Conservation (phyloP, 2,113 vertebrate species). For the Oncorhynchus masou region DNA sequence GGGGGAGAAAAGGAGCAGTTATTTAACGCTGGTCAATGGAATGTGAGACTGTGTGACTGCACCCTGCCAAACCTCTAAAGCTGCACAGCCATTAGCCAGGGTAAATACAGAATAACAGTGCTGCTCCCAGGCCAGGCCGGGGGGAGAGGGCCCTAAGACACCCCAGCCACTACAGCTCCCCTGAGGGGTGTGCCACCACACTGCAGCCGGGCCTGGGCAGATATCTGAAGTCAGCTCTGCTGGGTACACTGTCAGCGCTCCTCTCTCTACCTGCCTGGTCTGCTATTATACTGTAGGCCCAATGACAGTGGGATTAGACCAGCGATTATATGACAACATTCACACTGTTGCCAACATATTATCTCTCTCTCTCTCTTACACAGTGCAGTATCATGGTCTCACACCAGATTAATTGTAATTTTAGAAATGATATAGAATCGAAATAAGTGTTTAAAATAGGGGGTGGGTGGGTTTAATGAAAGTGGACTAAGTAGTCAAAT, state of each 20-base stretch:
- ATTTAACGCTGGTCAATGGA: slow-evolving; percentile 68
- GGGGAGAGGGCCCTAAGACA: not conserved
- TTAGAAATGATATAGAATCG: no score
- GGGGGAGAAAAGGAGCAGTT: slow-evolving; percentile 53
- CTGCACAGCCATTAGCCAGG: slow-evolving; percentile 62
- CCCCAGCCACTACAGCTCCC: slow-evolving; percentile 5
- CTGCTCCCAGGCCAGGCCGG: slow-evolving; percentile 27
- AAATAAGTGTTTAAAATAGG: no score
- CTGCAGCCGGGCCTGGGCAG: not conserved
- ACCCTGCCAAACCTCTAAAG: slow-evolving; percentile 50
- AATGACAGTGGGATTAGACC: slow-evolving; percentile 38
- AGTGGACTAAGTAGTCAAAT: no score
- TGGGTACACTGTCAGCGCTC: slow-evolving; percentile 52
- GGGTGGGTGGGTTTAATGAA: no score
- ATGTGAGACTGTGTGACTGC: slow-evolving; percentile 39
- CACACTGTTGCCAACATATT: not conserved
- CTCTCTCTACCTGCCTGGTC: slow-evolving; percentile 28
- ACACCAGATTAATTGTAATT: not conserved
- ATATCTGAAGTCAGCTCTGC: slow-evolving; percentile 57
- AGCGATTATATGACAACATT: slow-evolving; percentile 67
- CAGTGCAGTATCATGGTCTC: not conserved
- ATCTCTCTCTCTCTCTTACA: no score
- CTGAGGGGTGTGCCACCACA: slow-evolving; percentile 2
- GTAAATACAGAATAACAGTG: slow-evolving; percentile 63
- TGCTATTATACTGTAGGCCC: slow-evolving; percentile 13